Conservation (phyloP, 2,797 vertebrate species). For the Rhodeus uyekii region DNA sequence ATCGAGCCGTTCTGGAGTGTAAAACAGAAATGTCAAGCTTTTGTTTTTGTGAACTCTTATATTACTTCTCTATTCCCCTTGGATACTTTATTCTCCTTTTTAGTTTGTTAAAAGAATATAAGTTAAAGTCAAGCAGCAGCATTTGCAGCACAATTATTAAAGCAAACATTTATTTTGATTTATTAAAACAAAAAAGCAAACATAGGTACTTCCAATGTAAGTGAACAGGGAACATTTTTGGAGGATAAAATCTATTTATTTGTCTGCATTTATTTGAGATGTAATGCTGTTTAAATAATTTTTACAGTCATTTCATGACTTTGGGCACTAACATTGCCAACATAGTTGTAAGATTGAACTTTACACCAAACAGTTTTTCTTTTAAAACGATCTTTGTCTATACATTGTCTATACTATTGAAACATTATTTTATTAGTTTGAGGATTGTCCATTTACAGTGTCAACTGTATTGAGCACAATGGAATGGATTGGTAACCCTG, state of each 20-base stretch:
- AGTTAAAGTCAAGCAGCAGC: not conserved
- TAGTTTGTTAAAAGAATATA: not conserved
- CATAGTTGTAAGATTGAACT: not conserved
- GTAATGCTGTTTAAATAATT: not conserved
- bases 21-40: constrained; percentile 7
- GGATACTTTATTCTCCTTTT: not conserved
- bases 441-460: too few species aligned
- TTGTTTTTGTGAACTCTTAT: not conserved
- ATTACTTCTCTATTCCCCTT: not conserved
- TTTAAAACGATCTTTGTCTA: too few species aligned
- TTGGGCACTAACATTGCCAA: not conserved
- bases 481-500: not conserved
- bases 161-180: not conserved
- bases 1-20: not conserved
- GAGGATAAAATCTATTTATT: not conserved
- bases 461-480: not conserved
- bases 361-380: not conserved
- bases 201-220: not conserved
- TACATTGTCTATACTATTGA: too few species aligned
- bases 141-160: not conserved
- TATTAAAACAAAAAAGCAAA: not conserved
- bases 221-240: not conserved
- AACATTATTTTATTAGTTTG: too few species aligned
- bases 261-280: not conserved
- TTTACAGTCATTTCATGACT: not conserved